phyloP scores from a whole-genome alignment of 1,140 invertebrate species.

The Drosophila triauraria region DNA sequence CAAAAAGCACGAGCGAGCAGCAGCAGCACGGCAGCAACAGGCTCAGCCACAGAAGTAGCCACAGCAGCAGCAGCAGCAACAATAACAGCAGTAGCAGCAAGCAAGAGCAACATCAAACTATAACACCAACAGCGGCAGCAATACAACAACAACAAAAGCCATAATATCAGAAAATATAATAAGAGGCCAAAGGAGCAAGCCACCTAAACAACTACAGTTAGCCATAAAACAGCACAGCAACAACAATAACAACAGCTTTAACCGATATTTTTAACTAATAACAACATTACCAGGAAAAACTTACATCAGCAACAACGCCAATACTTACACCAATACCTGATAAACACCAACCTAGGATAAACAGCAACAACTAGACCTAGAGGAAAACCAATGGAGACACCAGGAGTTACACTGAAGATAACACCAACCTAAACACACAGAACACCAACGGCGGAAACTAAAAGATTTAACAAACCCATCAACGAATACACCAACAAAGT shows the following conservation, averaged over 20 bases:
- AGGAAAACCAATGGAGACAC: background rate
- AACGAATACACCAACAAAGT: background rate
- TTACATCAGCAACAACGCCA: background rate
- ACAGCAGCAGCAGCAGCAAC: slow-evolving; percentile 19
- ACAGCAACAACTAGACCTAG: background rate
- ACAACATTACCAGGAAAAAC: background rate
- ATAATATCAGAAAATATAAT: slow-evolving; percentile 11
- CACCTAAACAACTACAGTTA: slow-evolving; percentile 8
- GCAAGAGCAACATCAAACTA: slow-evolving; percentile 49
- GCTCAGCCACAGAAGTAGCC: slow-evolving; percentile 15
- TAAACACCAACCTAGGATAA: background rate
- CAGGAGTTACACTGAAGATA: background rate
- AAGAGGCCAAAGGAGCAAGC: background rate
- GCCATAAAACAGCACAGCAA: background rate
- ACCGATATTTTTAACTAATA: background rate
- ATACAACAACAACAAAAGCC: slow-evolving; percentile 42
- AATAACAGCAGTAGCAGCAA: slow-evolving; percentile 43
- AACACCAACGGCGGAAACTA: too few relatives aligned
- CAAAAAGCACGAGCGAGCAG: slow-evolving; percentile 39
- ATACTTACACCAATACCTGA: background rate
- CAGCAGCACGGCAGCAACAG: slow-evolving; percentile 48
- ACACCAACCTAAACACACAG: too few relatives aligned
- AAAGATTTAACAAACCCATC: too few relatives aligned
- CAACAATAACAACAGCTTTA: background rate
- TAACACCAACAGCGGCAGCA: slow-evolving; percentile 31